phyloP scores from a whole-genome alignment of 2,797 vertebrate species.

The Sardinella longiceps region DNA sequence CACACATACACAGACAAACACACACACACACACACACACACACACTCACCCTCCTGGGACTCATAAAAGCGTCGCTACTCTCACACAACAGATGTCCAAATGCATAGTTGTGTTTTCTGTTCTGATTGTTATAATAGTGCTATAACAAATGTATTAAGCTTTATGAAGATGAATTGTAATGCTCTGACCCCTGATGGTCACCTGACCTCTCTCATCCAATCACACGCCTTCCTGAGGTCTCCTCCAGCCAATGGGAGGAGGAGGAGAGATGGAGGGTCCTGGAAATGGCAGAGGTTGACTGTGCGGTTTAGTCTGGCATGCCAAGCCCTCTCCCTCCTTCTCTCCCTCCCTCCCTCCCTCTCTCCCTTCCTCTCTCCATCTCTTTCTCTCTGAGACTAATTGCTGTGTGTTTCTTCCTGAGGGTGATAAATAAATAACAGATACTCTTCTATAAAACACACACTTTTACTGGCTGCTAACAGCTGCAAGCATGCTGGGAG shows the following conservation, averaged over 20 bases:
- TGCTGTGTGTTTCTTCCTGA: slow-evolving; percentile 48
- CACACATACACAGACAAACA: too few species aligned
- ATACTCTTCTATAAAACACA: slow-evolving; percentile 49
- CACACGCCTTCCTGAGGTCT: slow-evolving; percentile 43
- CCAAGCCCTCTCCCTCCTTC: not conserved
- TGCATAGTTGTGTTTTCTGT: not conserved
- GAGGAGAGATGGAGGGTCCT: slow-evolving; percentile 29
- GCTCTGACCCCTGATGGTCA: not conserved
- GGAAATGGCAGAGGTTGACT: slow-evolving; percentile 49
- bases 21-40: slow-evolving; percentile 8
- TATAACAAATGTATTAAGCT: not conserved
- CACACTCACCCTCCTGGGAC: not conserved
- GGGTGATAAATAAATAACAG: slow-evolving; percentile 57
- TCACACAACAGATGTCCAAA: not conserved
- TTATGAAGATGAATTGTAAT: not conserved
- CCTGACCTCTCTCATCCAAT: slow-evolving; percentile 18
- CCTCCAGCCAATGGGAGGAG: slow-evolving; percentile 35
- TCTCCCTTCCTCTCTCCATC: not conserved
- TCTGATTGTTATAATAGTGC: not conserved
- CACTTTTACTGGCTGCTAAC: slow-evolving; percentile 56
- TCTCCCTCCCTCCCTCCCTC: too few species aligned
- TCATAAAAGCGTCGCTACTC: not conserved
- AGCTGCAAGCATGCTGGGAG: slow-evolving; percentile 49
- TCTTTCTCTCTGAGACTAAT: slow-evolving; percentile 23
- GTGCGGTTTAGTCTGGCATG: slow-evolving; percentile 44